Conservation (phyloP, 2,888 invertebrate genomes). For the Agrotis segetum region DNA sequence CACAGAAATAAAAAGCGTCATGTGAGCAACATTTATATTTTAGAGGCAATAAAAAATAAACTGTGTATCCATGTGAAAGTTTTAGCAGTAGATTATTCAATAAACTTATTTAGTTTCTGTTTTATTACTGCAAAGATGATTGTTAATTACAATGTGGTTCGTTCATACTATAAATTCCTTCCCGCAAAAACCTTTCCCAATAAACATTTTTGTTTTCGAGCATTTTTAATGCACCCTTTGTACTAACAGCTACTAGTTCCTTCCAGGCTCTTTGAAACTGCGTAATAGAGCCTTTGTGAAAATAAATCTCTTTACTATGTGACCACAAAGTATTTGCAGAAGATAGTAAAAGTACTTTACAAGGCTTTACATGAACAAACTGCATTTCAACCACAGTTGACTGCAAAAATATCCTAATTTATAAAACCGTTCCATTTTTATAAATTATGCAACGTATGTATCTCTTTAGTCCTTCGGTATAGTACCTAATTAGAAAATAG, state of each 20-base stretch:
- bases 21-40: slow-evolving; percentile 15
- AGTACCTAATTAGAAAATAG: no score
- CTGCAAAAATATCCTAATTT: no score
- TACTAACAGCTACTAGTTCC: neutral
- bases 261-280: neutral
- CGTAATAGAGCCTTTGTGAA: neutral
- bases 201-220: neutral
- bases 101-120: slow-evolving; percentile 1
- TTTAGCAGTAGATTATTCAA: neutral
- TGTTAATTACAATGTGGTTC: neutral
- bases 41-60: slow-evolving; percentile 11
- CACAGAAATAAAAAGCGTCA: slow-evolving; percentile 28
- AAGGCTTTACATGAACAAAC: neutral
- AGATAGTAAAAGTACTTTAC: neutral
- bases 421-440: no score
- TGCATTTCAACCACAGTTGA: no score
- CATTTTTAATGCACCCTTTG: neutral
- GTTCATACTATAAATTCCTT: neutral
- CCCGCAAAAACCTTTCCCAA: no score
- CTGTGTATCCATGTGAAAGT: slow-evolving; percentile 14
- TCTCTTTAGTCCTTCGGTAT: no score
- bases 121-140: neutral
- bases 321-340: neutral
- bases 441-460: no score
- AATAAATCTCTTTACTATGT: neutral